Conservation (phyloP, 2,113 vertebrate species). For the Prietella phreatophila region DNA sequence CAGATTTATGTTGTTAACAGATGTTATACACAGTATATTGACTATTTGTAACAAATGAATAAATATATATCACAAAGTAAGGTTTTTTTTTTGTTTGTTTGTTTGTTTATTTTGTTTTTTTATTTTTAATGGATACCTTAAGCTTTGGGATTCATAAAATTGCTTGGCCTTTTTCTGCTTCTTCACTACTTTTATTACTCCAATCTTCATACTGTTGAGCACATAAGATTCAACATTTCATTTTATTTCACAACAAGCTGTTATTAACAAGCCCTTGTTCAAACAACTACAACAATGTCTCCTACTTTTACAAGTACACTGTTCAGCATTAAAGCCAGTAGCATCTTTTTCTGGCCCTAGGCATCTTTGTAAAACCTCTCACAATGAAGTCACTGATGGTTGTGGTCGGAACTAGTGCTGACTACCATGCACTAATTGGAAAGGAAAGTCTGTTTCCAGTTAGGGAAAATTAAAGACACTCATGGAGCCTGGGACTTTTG, state of each 20-base stretch:
- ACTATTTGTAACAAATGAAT: neutral
- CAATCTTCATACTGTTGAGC: neutral
- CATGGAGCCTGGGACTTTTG: constrained; percentile 51
- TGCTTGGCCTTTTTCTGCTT: neutral
- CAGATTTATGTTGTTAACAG: neutral
- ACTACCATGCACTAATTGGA: constrained; percentile 58
- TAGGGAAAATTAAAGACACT: constrained; percentile 66
- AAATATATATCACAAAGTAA: neutral
- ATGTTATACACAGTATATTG: neutral
- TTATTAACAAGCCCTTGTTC: neutral
- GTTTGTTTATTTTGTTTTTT: too few relatives aligned
- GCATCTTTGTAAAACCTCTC: constrained; percentile 28
- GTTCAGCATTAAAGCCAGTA: constrained; percentile 1
- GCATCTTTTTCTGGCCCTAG: constrained; percentile 11
- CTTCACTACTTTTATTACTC: neutral
- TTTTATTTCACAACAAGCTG: neutral
- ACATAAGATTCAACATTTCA: neutral
- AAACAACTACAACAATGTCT: neutral
- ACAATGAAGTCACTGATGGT: constrained; percentile 42
- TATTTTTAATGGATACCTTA: neutral
- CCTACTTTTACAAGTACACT: neutral
- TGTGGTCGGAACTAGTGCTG: constrained; percentile 45
- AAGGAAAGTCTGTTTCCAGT: constrained; percentile 59
- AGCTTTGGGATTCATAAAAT: neutral
- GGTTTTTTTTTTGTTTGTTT: neutral